Conservation (phyloP, 1,140 invertebrate genomes). For the Doryteuthis pealeii region DNA sequence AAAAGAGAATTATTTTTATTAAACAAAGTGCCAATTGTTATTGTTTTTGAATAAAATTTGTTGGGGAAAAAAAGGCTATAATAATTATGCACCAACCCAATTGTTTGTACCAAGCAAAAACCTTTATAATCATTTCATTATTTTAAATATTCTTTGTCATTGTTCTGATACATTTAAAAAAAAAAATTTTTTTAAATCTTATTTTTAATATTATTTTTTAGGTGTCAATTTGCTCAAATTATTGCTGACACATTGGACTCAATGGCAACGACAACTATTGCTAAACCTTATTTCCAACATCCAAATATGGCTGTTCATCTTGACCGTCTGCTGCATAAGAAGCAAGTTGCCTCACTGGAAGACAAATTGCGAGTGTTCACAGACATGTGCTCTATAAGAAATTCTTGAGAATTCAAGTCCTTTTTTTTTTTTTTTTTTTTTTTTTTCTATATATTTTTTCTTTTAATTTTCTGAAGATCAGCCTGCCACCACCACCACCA, state of each 20-base stretch:
- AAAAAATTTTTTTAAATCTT: no score
- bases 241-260: conserved; percentile 43
- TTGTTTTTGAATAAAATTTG: no score
- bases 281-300: conserved; percentile 32
- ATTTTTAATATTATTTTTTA: conserved; percentile 28
- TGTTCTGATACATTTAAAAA: no score
- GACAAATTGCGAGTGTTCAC: conserved; percentile 44
- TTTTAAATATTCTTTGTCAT: no score
- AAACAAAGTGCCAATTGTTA: no score
- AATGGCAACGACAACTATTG: conserved; percentile 37
- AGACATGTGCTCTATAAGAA: conserved; percentile 8
- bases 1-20: no score
- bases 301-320: conserved; percentile 41
- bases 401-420: not conserved
- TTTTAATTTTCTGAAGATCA: not conserved
- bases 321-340: conserved; percentile 47
- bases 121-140: no score
- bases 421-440: not conserved
- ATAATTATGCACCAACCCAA: no score
- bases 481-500: not conserved
- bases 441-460: not conserved
- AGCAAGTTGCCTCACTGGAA: conserved; percentile 46
- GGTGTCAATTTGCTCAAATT: conserved; percentile 51
- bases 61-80: no score
- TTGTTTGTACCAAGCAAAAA: no score